phyloP scores from a whole-genome alignment of 2,113 vertebrate species.

The Pseudolaguvia tuberculata region DNA sequence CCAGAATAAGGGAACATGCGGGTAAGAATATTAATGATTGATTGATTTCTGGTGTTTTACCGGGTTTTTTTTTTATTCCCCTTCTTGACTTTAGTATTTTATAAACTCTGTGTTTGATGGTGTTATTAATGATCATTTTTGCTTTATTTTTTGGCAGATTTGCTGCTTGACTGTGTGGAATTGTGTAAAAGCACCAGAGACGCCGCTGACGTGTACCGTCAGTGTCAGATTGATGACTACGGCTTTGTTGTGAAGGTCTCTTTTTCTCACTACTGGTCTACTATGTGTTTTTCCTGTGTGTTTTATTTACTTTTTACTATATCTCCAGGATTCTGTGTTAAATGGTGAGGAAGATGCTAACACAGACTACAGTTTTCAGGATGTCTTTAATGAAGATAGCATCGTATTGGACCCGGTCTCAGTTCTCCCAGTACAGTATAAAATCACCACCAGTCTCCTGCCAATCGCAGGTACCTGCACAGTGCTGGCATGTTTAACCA shows the following conservation, averaged over 20 bases:
- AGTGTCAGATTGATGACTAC: conserved; percentile 89
- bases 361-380: conserved; percentile 79
- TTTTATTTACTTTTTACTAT: neutral
- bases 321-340: conserved; percentile 59
- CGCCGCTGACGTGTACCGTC: conserved; percentile 83
- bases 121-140: neutral
- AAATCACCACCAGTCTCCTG: conserved; percentile 77
- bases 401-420: conserved; percentile 83
- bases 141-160: conserved; percentile 65
- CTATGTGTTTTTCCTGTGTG: neutral
- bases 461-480: conserved; percentile 69
- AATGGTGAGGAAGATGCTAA: conserved; percentile 77
- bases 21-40: too few species aligned
- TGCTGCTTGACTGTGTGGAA: conserved; percentile 84
- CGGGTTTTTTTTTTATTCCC: too few species aligned
- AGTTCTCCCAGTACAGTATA: conserved; percentile 84
- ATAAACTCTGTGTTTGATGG: too few species aligned
- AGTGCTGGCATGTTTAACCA: neutral
- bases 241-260: conserved; percentile 81
- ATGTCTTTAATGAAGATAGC: conserved; percentile 88
- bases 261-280: neutral
- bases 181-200: conserved; percentile 83
- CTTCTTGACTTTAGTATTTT: too few species aligned
- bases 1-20: too few species aligned
- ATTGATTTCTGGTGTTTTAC: too few species aligned